A percentile compares a stretch with the other conserved stretches of the same genome.
These are phyloP conservation scores for Andrena praecox DNA, from an alignment of 2,888 invertebrate species.

Conservation along the genomic window DNA sequence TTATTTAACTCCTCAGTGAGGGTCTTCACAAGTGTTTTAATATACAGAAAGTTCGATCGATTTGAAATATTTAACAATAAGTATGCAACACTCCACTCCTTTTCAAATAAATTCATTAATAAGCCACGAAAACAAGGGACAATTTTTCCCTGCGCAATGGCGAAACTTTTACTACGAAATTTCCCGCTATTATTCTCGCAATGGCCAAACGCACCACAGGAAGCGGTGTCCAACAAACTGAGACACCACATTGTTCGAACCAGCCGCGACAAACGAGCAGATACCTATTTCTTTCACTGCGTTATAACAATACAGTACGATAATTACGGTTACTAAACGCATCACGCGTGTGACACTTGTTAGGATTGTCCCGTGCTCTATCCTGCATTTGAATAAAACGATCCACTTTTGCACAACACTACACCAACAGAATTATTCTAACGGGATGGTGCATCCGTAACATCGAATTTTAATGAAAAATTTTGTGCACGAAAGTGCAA, in stretches of 20 bases:
- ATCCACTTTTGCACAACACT: conserved; percentile 27
- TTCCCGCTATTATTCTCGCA: conserved; percentile 13
- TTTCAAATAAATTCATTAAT: neutral
- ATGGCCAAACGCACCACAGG: conserved; percentile 19
- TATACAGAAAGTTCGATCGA: too few species aligned
- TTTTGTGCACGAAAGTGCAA: too few species aligned
- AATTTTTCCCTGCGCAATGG: neutral
- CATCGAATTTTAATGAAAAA: too few species aligned
- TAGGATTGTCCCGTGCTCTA: conserved; percentile 17
- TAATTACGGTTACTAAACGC: conserved; percentile 45
- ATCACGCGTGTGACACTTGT: conserved; percentile 50
- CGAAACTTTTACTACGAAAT: neutral
- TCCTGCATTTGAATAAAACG: conserved; percentile 37
- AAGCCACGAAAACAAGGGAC: neutral
- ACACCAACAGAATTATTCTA: conserved; percentile 5
- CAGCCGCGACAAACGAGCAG: conserved; percentile 21
- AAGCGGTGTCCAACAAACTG: conserved; percentile 49
- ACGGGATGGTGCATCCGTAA: neutral
- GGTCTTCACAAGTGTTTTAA: too few species aligned
- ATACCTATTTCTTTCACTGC: conserved; percentile 37
- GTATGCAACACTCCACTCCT: too few species aligned
- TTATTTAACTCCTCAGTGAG: too few species aligned
- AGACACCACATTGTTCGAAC: conserved; percentile 43
- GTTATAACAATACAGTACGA: conserved; percentile 38
- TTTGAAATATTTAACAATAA: too few species aligned